A percentile compares a stretch with the other conserved stretches of the same genome.
These are phyloP conservation scores for Elanoides forficatus DNA, from an alignment of 2,113 vertebrate species.

Conservation along the genomic window DNA sequence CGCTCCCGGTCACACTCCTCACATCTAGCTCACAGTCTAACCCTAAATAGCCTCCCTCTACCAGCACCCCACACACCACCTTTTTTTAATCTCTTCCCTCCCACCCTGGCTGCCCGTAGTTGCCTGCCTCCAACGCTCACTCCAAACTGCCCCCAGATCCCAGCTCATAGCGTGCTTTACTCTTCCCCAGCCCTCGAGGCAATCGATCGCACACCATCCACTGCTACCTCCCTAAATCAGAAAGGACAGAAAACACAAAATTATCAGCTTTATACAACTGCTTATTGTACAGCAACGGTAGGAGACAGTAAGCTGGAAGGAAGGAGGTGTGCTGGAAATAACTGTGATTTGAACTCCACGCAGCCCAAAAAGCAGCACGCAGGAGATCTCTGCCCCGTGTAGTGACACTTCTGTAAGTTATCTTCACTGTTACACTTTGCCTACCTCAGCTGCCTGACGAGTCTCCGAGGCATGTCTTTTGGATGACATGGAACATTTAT, in stretches of 20 bases:
- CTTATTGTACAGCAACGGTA: background rate
- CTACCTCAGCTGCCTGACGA: background rate
- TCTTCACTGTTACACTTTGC: background rate
- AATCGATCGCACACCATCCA: background rate
- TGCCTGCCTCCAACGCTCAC: background rate
- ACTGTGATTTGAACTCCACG: rapidly evolving
- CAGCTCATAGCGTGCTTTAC: background rate
- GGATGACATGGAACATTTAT: background rate
- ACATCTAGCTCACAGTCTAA: background rate
- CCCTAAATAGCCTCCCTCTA: background rate
- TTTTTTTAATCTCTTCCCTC: background rate
- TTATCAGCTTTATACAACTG: background rate
- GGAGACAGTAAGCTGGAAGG: background rate
- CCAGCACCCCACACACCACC: rapidly evolving
- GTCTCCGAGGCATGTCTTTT: background rate
- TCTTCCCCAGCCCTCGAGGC: background rate
- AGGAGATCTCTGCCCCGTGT: rapidly evolving
- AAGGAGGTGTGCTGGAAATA: background rate
- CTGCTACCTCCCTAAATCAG: background rate
- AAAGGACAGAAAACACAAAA: background rate
- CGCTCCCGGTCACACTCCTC: background rate
- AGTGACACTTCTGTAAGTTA: background rate
- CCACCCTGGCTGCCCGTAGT: rapidly evolving
- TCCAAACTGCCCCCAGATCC: background rate
- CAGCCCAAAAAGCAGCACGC: rapidly evolving